Conservation (phyloP, 2,888 invertebrate species). For the Osmoderma eremita region DNA sequence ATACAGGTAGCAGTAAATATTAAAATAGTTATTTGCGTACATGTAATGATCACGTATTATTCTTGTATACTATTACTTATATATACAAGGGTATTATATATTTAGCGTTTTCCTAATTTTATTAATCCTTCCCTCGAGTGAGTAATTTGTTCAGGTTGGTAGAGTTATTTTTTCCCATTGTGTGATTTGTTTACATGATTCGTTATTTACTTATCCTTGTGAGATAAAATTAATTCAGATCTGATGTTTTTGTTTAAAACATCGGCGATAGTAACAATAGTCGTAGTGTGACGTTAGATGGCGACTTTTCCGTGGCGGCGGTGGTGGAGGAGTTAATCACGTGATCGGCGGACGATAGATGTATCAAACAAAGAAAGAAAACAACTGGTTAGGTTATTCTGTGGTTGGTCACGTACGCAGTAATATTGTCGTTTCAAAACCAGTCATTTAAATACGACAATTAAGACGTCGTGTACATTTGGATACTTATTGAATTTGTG, state of each 20-base stretch:
- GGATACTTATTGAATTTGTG: slow-evolving; percentile 16
- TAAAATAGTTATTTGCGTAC: too few species aligned
- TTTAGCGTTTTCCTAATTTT: too few species aligned
- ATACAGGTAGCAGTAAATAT: too few species aligned
- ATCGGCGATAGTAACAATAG: slow-evolving; percentile 38
- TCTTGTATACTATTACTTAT: too few species aligned
- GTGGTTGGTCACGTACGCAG: slow-evolving; percentile 56
- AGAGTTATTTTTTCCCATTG: background rate
- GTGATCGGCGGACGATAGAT: slow-evolving; percentile 46
- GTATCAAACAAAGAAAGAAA: slow-evolving; percentile 52
- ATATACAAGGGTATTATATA: too few species aligned
- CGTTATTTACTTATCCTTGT: slow-evolving; percentile 3
- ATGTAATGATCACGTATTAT: too few species aligned
- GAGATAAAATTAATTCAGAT: slow-evolving; percentile 35
- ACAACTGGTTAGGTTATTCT: slow-evolving; percentile 53
- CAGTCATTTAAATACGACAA: slow-evolving; percentile 2
- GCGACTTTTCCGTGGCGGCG: too few species aligned
- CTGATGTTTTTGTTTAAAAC: slow-evolving; percentile 41
- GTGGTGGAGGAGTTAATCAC: background rate
- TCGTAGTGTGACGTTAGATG: background rate
- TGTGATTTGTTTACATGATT: slow-evolving; percentile 17
- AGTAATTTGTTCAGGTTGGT: too few species aligned
- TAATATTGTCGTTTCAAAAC: slow-evolving; percentile 28
- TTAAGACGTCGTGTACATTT: slow-evolving; percentile 18
- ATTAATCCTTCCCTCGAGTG: too few species aligned